Conservation (phyloP, 2,113 vertebrate genomes). For the Callospermophilus lateralis region DNA sequence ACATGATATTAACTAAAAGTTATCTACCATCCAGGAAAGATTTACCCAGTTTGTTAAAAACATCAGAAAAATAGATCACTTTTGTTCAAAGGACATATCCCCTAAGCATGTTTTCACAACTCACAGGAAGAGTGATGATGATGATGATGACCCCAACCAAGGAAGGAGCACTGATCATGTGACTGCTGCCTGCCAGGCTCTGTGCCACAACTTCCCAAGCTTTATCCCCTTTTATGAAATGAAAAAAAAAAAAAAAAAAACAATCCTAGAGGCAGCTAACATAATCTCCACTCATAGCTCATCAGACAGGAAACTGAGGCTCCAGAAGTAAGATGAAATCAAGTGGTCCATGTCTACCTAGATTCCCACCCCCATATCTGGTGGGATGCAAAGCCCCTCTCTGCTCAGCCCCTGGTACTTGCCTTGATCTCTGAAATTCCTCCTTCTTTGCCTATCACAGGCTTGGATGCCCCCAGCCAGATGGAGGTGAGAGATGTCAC, state of each 20-base stretch:
- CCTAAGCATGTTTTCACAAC: background rate
- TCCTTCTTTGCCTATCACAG: slow-evolving; percentile 82
- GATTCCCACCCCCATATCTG: background rate
- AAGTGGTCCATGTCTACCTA: background rate
- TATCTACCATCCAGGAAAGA: background rate
- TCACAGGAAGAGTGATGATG: background rate
- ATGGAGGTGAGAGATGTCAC: slow-evolving; percentile 96
- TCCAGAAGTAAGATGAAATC: background rate
- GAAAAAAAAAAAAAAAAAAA: background rate
- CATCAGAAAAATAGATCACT: background rate
- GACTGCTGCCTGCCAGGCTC: background rate
- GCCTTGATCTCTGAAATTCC: background rate
- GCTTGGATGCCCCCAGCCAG: slow-evolving; percentile 95
- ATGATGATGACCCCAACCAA: background rate
- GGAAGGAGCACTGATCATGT: background rate
- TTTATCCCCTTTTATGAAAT: background rate
- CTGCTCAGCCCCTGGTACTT: background rate
- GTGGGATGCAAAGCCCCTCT: no score
- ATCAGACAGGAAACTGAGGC: background rate
- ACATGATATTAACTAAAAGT: background rate
- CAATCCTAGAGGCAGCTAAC: background rate
- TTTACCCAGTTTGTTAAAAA: background rate
- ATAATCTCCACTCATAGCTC: background rate
- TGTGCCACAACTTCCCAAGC: background rate
- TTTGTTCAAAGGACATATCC: background rate